Base-by-base conservation (phyloP, 2,888 invertebrate genomes). In the Achlya flavicornis region DNA sequence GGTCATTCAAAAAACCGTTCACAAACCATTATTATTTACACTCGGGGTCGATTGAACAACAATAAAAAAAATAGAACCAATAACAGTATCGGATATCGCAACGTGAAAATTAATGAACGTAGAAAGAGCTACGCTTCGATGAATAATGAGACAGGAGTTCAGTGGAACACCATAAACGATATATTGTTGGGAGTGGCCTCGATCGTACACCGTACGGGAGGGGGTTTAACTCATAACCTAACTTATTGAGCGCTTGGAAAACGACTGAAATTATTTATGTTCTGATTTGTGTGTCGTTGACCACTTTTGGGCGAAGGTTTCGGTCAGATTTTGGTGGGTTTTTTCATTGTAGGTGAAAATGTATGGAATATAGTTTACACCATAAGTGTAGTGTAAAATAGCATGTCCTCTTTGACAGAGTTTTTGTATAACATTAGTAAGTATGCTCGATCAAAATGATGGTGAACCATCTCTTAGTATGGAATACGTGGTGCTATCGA, bases 141-240 rank as follows among this genome's bases (percentile, higher is more conserved):
- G 64, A 66, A 67, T 64, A 63, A 67, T 61, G 63, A 64, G 64
- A 61, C 26, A 57, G 10, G 58, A 43, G 35, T 59, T 67, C 61
- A 63, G 57, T 64, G 43, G 46, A 62, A 62, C 53, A 41, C 66
- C 43, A 63, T 62, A 53, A 66, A 66, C 53, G 60, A 43, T 66
- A 59, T 60, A 57, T 66, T 63, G 61, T 46, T 19, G 35, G 26
- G 53, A 48, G 62, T 59, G 53, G 19, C 53, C n/a, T 53, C 53
- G 19, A 53, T 53, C 7, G 53, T 53, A n/a, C 53, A 19, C 8
- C 12, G 19, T 10, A 5, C 14, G 53, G 53, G 53, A 4, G 19
- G 19, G 59, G 19, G 41, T 14, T 60, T 11, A 60, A 41, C 60
- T 60, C 60, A 60, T 60, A 60, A 60, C 60, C 38, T 11, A 41